Evolutionary conservation across 2,113 vertebrate species (phyloP).

Genomic region (Zapornia atra): DNA sequence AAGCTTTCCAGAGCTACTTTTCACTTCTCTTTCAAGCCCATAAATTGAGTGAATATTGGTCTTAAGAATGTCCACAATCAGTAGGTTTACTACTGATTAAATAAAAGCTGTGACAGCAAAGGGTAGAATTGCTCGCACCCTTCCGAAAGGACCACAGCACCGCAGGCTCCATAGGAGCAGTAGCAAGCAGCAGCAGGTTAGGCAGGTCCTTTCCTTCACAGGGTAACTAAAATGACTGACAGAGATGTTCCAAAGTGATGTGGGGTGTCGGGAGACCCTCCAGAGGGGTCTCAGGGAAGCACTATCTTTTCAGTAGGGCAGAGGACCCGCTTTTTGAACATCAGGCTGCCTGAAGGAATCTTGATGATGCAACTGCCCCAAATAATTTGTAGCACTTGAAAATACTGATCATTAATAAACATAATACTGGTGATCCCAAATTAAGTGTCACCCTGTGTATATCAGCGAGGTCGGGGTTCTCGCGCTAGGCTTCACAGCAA

Average conservation of each 20-base stretch:
- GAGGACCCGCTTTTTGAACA: neutral
- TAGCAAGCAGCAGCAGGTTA: neutral
- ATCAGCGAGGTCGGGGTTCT: rapidly evolving
- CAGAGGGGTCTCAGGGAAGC: neutral
- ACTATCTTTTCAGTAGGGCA: neutral
- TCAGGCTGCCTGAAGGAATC: neutral
- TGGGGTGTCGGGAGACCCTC: neutral
- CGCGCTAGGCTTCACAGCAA: neutral
- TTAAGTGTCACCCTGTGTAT: neutral
- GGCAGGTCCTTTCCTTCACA: neutral
- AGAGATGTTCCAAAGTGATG: neutral
- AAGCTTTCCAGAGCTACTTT: neutral
- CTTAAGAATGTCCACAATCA: neutral
- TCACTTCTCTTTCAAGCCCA: neutral
- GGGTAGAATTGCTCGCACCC: neutral
- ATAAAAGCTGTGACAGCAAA: neutral
- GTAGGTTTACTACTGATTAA: neutral
- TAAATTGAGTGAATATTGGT: neutral
- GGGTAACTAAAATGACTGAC: neutral
- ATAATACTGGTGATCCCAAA: neutral
- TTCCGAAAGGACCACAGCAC: constrained; percentile 14
- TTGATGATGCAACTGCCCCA: neutral
- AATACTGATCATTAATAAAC: neutral
- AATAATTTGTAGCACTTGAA: neutral
- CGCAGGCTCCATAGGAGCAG: neutral